A percentile compares a stretch with the other conserved stretches of the same genome.
These are phyloP conservation scores for Zaprionus ghesquierei DNA, from an alignment of 1,140 invertebrate genomes.

Conservation along the genomic window DNA sequence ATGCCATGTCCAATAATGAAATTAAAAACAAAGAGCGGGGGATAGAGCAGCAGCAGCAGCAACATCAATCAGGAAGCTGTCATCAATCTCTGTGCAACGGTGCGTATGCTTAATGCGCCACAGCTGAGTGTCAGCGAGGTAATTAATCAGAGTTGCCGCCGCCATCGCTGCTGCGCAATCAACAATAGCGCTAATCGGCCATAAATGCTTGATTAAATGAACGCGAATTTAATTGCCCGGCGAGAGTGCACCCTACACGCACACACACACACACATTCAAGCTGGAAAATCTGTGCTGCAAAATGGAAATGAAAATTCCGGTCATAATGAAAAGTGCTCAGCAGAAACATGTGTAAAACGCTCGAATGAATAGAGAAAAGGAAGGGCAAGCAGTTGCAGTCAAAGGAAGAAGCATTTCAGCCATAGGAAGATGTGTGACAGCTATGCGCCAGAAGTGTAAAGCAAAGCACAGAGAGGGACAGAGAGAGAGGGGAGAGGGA, in stretches of 20 bases:
- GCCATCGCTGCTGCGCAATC: not conserved
- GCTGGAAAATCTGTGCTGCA: not conserved
- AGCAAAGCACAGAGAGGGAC: conserved; percentile 8
- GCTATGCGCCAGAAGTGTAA: not conserved
- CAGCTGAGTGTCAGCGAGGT: not conserved
- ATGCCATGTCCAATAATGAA: not conserved
- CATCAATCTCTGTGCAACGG: conserved; percentile 30
- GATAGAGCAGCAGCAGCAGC: not conserved
- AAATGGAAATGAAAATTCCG: conserved; percentile 1
- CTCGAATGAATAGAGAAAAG: not conserved
- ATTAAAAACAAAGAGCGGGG: not conserved
- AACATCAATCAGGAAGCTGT: conserved; percentile 17
- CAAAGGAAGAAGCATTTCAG: not conserved
- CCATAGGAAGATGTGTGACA: conserved; percentile 1
- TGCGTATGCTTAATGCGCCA: conserved; percentile 26
- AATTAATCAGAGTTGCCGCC: conserved; percentile 19
- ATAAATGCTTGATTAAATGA: conserved; percentile 49
- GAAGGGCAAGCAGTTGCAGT: not conserved
- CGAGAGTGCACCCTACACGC: not conserved
- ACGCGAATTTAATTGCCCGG: conserved; percentile 4
- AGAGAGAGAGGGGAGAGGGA: not conserved
- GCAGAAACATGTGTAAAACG: not conserved
- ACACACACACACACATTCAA: not conserved
- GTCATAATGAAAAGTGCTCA: not conserved
- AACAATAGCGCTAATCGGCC: conserved; percentile 56